A percentile compares a stretch with the other conserved stretches of the same genome.
Conservation (phyloP, 2,888 invertebrate genomes). For the Nasonovia ribisnigri region DNA sequence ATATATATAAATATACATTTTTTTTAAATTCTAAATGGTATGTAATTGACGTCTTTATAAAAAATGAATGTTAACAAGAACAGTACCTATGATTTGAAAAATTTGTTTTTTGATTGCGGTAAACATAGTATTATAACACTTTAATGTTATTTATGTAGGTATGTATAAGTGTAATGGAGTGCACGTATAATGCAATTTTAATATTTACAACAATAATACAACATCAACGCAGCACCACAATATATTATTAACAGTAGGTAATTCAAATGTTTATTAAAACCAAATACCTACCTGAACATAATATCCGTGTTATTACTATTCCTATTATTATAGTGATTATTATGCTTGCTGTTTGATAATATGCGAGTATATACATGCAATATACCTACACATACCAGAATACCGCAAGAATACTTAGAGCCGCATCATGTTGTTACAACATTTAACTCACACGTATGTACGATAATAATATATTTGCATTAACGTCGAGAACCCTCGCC, state of each 20-base stretch:
- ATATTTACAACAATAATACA: background rate
- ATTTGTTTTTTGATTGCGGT: background rate
- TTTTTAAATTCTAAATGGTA: too few species aligned
- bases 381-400: background rate
- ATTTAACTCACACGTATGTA: background rate
- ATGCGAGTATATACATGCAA: background rate
- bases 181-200: background rate
- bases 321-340: slow-evolving; percentile 1
- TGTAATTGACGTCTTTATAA: background rate
- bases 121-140: background rate
- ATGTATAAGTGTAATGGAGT: background rate
- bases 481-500: background rate
- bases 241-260: background rate
- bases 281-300: background rate
- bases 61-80: background rate
- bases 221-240: background rate
- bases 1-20: too few species aligned
- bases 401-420: background rate
- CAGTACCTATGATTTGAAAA: background rate
- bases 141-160: background rate
- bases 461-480: background rate
- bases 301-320: background rate
- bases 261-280: slow-evolving; percentile 1
- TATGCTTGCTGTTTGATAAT: background rate
- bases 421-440: background rate